Evolutionary conservation across 2,797 vertebrate genomes (phyloP).

Genomic region (Orestias chungarensis): DNA sequence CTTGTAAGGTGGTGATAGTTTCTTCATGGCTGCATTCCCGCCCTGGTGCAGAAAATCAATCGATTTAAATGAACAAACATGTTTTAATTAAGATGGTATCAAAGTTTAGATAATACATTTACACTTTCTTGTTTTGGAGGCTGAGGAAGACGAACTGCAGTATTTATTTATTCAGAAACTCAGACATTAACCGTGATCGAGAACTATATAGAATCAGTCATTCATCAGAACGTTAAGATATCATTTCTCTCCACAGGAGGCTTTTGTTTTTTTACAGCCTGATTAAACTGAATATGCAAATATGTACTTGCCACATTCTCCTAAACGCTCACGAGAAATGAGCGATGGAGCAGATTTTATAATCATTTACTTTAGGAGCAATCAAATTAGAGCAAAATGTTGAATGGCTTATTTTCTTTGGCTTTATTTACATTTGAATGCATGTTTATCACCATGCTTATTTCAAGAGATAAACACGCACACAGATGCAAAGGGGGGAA

Average conservation of each 20-base stretch:
- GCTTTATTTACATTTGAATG: background rate
- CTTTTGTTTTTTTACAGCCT: constrained; percentile 25
- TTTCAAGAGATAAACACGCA: background rate
- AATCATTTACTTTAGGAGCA: background rate
- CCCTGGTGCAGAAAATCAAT: too few species aligned
- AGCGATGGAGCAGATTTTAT: too few species aligned
- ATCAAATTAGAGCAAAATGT: background rate
- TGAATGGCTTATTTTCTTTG: background rate
- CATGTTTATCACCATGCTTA: background rate
- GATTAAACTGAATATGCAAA: constrained; percentile 51
- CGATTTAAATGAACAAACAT: too few species aligned
- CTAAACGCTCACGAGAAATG: too few species aligned
- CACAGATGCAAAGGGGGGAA: background rate
- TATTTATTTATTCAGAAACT: constrained; percentile 17
- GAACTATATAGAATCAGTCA: constrained; percentile 11
- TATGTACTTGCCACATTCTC: constrained; percentile 23
- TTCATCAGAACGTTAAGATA: constrained; percentile 48
- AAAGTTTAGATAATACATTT: background rate
- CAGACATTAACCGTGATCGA: background rate
- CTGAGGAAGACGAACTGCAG: background rate
- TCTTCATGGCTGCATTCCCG: too few species aligned
- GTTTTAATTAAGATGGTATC: too few species aligned
- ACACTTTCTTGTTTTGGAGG: background rate
- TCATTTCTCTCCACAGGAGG: constrained; percentile 45
- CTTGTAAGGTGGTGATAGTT: constrained; percentile 13